Conservation (phyloP, 1,140 invertebrate genomes). For the Matsumurasca onukii region DNA sequence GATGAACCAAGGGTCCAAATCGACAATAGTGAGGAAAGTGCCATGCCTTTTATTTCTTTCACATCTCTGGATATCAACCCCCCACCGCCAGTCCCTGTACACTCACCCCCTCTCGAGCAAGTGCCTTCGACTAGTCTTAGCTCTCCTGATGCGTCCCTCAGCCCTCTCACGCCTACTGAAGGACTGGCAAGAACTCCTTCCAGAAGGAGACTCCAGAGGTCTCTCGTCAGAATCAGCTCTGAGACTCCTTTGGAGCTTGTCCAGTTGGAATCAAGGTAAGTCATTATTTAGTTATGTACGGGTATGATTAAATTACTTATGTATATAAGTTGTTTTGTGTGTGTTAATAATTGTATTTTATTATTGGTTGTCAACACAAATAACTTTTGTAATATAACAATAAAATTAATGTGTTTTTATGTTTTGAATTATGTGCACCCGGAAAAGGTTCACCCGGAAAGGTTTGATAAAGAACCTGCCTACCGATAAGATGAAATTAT, state of each 20-base stretch:
- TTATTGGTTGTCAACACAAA: no score
- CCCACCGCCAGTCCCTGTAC: neutral
- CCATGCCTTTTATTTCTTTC: constrained; percentile 19
- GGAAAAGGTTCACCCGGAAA: no score
- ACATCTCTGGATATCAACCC: constrained; percentile 8
- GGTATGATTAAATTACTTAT: neutral
- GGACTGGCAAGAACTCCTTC: constrained; percentile 23
- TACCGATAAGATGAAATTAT: no score
- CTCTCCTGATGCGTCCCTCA: constrained; percentile 8
- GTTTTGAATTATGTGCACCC: no score
- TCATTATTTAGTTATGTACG: neutral
- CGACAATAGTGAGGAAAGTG: constrained; percentile 1
- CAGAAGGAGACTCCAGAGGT: constrained; percentile 30
- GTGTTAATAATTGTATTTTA: no score
- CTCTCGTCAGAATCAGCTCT: constrained; percentile 34
- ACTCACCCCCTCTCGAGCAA: neutral
- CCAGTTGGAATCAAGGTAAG: constrained; percentile 28
- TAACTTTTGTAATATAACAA: no score
- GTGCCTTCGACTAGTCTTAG: constrained; percentile 11
- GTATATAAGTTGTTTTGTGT: no score
- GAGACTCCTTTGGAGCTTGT: constrained; percentile 34
- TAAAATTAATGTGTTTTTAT: no score
- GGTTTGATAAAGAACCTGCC: no score
- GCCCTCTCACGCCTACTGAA: neutral
- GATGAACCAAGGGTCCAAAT: constrained; percentile 29